phyloP scores from a whole-genome alignment of 2,113 vertebrate species.

The Corythaixoides concolor region DNA sequence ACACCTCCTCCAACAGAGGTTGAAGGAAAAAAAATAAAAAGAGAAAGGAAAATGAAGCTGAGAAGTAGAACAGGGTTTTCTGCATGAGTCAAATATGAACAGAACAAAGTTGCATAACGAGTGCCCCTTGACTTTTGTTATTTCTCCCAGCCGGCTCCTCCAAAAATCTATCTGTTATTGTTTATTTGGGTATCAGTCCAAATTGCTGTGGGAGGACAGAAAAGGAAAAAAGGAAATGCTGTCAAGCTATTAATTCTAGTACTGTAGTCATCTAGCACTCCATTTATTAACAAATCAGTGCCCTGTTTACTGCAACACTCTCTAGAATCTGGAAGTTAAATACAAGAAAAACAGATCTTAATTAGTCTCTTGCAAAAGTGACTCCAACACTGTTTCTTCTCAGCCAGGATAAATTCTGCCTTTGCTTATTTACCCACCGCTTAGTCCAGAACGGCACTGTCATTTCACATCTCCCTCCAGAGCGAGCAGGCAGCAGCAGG shows the following conservation, averaged over 20 bases:
- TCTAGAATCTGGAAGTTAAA: constrained; percentile 28
- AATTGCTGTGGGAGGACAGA: constrained; percentile 58
- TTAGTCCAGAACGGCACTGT: neutral
- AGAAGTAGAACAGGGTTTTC: constrained; percentile 20
- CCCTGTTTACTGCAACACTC: constrained; percentile 30
- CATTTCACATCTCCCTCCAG: rapidly evolving
- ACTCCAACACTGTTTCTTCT: neutral
- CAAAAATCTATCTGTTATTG: constrained; percentile 59
- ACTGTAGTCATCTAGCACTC: neutral
- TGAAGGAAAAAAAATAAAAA: neutral
- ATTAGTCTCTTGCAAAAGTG: neutral
- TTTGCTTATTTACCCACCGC: neutral
- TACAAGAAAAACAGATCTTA: constrained; percentile 10
- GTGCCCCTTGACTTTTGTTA: constrained; percentile 56
- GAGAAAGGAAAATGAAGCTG: neutral
- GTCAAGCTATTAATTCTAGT: constrained; percentile 50
- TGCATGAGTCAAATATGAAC: constrained; percentile 13
- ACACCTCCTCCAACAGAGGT: neutral
- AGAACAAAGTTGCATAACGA: constrained; percentile 28
- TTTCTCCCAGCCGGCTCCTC: constrained; percentile 51
- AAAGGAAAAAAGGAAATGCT: constrained; percentile 33
- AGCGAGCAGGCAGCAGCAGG: neutral
- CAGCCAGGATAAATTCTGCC: neutral
- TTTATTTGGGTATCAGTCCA: constrained; percentile 66
- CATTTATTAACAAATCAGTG: neutral